Percentiles rank a stretch among this genome's conserved stretches.
Conservation (phyloP, 2,113 vertebrate species). For the Corythoichthys haematopterus region DNA sequence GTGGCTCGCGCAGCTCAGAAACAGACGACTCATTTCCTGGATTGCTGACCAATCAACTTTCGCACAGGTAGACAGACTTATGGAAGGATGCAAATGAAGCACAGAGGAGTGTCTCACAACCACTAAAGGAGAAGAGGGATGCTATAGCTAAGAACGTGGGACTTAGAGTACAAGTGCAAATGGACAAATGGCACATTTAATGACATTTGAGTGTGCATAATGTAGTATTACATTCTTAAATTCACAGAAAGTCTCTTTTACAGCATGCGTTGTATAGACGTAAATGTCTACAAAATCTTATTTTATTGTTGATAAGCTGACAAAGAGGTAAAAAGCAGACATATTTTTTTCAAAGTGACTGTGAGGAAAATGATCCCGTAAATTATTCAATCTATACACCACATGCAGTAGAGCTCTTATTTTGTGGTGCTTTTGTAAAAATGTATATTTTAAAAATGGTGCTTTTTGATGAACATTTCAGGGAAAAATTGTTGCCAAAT, state of each 20-base stretch:
- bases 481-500: conserved; percentile 25
- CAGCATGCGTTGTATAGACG: background rate
- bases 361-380: conserved; percentile 30
- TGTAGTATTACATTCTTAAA: background rate
- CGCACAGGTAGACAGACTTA: conserved; percentile 69
- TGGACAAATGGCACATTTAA: conserved; percentile 9
- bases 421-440: conserved; percentile 9
- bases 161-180: conserved; percentile 19
- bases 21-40: conserved; percentile 77
- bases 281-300: background rate
- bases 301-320: background rate
- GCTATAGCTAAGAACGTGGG: conserved; percentile 21
- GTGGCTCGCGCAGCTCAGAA: conserved; percentile 85
- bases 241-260: background rate
- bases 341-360: background rate
- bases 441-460: conserved; percentile 25
- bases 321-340: too few relatives aligned
- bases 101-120: conserved; percentile 51
- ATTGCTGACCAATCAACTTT: conserved; percentile 82
- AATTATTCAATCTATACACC: conserved; percentile 28
- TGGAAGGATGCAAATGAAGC: conserved; percentile 12
- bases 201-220: background rate
- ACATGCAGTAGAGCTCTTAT: conserved; percentile 18
- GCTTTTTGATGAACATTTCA: conserved; percentile 22
- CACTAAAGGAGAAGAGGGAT: conserved; percentile 63